phyloP scores from a whole-genome alignment of 2,113 vertebrate genomes.

The Vanacampus margaritifer region DNA sequence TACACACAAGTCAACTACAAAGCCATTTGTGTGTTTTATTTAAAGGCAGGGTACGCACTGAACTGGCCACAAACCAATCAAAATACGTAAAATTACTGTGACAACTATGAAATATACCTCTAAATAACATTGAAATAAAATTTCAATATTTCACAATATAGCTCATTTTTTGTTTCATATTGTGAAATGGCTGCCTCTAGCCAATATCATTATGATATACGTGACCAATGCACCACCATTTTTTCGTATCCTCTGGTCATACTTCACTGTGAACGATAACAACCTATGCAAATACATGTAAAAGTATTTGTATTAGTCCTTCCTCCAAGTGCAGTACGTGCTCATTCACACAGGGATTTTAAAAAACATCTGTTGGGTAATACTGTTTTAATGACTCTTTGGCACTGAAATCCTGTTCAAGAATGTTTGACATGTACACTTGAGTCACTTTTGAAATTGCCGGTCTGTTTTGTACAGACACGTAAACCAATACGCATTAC shows the following conservation, averaged over 20 bases:
- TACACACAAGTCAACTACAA: neutral
- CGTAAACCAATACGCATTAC: neutral
- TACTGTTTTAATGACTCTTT: neutral
- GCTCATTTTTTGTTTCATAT: no score
- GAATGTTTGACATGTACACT: conserved; percentile 1
- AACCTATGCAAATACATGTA: neutral
- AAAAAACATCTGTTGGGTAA: neutral
- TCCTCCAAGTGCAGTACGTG: neutral
- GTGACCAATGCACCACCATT: no score
- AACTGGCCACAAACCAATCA: neutral
- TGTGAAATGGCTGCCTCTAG: no score
- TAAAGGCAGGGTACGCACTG: neutral
- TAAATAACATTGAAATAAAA: no score
- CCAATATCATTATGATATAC: no score
- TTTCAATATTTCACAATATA: no score
- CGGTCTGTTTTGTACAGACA: neutral
- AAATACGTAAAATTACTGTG: no score
- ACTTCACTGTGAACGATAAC: neutral
- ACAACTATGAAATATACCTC: no score
- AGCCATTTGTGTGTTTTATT: neutral
- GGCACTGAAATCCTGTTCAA: neutral
- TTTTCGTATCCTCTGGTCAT: no score
- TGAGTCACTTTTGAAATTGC: neutral
- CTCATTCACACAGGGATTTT: neutral
- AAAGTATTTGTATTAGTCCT: neutral